Conservation (phyloP, 2,888 invertebrate genomes). For the Allophyes oxyacanthae region DNA sequence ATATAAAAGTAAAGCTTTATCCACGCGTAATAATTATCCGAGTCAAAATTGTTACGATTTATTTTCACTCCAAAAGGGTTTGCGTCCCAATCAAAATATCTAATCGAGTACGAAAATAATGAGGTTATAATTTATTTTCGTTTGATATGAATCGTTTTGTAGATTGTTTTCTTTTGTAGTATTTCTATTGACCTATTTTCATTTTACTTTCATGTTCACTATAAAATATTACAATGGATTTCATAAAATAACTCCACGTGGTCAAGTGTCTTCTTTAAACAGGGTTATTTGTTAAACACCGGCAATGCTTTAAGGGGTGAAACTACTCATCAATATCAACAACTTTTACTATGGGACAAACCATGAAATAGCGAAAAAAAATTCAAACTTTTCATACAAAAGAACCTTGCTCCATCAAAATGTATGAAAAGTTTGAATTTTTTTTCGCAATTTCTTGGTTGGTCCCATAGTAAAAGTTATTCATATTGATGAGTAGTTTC, state of each 20-base stretch:
- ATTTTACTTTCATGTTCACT: slow-evolving; percentile 1
- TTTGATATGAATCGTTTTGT: slow-evolving; percentile 17
- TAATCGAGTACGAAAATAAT: slow-evolving; percentile 54
- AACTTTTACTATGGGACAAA: no score
- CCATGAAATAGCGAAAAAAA: no score
- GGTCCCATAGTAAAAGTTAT: no score
- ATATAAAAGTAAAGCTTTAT: slow-evolving; percentile 45
- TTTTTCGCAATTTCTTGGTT: no score
- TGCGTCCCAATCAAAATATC: slow-evolving; percentile 37
- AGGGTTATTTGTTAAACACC: no score
- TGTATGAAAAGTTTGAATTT: no score
- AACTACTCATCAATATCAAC: no score
- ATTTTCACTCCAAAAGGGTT: slow-evolving; percentile 52
- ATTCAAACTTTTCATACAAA: no score
- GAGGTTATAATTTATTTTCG: slow-evolving; percentile 34
- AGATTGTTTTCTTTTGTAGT: slow-evolving; percentile 10
- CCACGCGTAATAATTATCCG: slow-evolving; percentile 65
- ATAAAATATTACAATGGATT: background rate
- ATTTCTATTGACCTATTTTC: slow-evolving; percentile 4
- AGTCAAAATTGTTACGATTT: slow-evolving; percentile 60
- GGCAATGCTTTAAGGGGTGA: no score
- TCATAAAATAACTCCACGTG: background rate
- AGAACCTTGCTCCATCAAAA: no score
- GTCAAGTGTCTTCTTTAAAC: no score
- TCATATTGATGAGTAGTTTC: no score